Percentiles rank a stretch among this genome's conserved stretches.
Evolutionary conservation across 2,797 vertebrate species (phyloP).

Genomic region (Kryptolebias ocellatus): DNA sequence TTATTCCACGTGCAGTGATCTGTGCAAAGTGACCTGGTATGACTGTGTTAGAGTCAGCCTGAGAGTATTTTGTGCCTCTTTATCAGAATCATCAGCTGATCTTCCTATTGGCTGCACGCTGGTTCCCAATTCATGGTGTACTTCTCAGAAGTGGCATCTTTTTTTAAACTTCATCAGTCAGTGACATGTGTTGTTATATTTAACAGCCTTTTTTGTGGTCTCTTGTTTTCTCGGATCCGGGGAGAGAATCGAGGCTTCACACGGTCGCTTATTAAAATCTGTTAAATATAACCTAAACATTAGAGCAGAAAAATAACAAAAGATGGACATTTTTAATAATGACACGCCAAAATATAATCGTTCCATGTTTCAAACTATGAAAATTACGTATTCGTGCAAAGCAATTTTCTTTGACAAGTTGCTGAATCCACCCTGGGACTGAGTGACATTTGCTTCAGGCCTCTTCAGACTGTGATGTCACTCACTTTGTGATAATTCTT

Average conservation of each 20-base stretch:
- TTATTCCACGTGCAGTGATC: constrained; percentile 24
- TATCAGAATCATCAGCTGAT: constrained; percentile 56
- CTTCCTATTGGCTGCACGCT: constrained; percentile 47
- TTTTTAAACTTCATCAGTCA: constrained; percentile 53
- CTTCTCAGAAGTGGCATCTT: constrained; percentile 48
- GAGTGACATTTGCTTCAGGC: not conserved
- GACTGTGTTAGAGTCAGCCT: constrained; percentile 29
- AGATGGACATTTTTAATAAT: no score
- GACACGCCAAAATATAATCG: no score
- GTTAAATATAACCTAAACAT: not conserved
- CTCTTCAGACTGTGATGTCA: no score
- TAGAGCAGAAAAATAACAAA: not conserved
- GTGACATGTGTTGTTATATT: constrained; percentile 30
- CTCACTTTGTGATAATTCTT: no score
- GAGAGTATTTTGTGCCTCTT: constrained; percentile 43
- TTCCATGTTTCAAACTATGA: no score
- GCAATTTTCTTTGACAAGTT: not conserved
- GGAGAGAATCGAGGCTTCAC: not conserved
- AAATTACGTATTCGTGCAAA: not conserved
- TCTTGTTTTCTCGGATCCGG: not conserved
- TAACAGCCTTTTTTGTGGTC: constrained; percentile 1
- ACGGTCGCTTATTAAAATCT: not conserved
- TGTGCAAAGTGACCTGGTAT: constrained; percentile 26
- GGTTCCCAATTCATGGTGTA: constrained; percentile 36
- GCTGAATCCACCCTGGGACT: not conserved